Base-by-base conservation (phyloP, 2,888 invertebrate species). In the Dasysyrphus tricinctus region DNA sequence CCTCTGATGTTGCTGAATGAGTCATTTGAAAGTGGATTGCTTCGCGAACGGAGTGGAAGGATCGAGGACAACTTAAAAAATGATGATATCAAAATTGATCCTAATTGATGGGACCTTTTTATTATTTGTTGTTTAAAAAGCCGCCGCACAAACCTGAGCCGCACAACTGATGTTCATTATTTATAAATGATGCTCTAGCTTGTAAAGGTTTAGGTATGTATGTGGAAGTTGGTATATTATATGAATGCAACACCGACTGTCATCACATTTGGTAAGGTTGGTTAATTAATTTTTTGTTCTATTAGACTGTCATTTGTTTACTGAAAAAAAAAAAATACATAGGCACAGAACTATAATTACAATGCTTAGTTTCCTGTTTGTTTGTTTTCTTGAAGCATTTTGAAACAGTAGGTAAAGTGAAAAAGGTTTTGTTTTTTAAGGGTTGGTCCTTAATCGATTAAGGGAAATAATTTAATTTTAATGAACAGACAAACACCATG, bases 61-160 rank as follows among this genome's bases (percentile, higher is more conserved):
- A 79, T 73, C 73, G 82, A 65, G 73, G 77, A 77, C 61, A 59
- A 69, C 37, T 69, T 74, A 74, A 69, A 85, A 72, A 86, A 86
- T 87, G 72, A 80, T 85, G 80, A 83, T 83, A 87, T 83, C 87
- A 72, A 76, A 87, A 87, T 87, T 87, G 87, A 87, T 83, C 83
- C 83, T 87, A 87, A 87, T 82, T 87, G 83, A 87, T 87, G 87
- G 78, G 86, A 75, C 86, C 78, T 79, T 86, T 82, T 82, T 81
- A 81, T 78, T 81, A 51, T 79, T 75, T 72, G 65, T 79, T 82
- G 63, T 75, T 80, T 75, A 14, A 72, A 72, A 65, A 65, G 77
- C 47, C 69, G 72, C 32, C 61, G 24, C 24, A 24, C 24, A 42
- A 19, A 8, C 24, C 39, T 24, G 24, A 42, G 7, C 37, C 37